These are phyloP conservation scores for Drosophila nigritarsus DNA, from an alignment of 2,888 invertebrate species.

Conservation along the genomic window DNA sequence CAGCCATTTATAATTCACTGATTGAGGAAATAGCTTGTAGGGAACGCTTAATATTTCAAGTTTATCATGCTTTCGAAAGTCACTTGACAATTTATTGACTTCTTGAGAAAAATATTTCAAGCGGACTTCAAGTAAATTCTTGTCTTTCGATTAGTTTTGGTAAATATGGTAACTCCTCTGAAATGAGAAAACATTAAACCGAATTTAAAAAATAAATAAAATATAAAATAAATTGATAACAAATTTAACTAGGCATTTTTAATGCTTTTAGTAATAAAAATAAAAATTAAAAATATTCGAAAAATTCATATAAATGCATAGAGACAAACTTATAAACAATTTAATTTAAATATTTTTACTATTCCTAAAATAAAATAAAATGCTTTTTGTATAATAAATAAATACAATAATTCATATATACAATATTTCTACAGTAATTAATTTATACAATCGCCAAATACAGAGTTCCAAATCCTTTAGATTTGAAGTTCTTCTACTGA, in stretches of 20 bases:
- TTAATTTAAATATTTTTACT: background rate
- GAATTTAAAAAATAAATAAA: background rate
- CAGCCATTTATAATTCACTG: slow-evolving; percentile 42
- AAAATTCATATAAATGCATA: background rate
- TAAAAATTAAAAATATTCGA: too few species aligned
- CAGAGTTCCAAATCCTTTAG: background rate
- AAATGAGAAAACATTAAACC: background rate
- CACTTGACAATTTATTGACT: slow-evolving; percentile 9
- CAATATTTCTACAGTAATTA: background rate
- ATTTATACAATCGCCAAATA: background rate
- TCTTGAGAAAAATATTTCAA: background rate
- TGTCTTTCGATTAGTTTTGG: background rate
- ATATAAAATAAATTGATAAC: too few species aligned
- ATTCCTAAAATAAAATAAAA: background rate
- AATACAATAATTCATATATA: background rate
- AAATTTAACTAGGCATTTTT: too few species aligned
- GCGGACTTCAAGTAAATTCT: background rate
- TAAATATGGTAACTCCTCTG: background rate
- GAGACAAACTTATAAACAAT: background rate
- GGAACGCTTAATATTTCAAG: slow-evolving; percentile 18
- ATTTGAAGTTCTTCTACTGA: background rate
- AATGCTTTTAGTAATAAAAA: too few species aligned
- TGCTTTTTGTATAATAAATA: background rate
- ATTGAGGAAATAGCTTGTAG: slow-evolving; percentile 40
- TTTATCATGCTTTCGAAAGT: slow-evolving; percentile 26